Evolutionary conservation across 2,113 vertebrate species (phyloP).

Genomic region (Pipra filicauda): DNA sequence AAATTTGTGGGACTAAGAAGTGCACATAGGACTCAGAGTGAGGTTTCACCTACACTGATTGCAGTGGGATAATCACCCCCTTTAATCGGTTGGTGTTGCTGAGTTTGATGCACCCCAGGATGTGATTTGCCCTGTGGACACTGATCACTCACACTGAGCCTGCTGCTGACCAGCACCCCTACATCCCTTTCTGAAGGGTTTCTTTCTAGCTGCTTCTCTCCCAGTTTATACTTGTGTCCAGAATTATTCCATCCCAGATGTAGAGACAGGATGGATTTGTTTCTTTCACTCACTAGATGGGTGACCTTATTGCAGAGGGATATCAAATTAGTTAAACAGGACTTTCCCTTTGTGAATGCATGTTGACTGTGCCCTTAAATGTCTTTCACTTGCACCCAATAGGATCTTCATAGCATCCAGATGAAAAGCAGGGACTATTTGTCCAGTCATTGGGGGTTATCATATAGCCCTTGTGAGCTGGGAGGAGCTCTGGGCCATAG

Average conservation of each 20-base stretch:
- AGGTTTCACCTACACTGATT: background rate
- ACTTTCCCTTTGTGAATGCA: background rate
- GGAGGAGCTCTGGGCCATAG: background rate
- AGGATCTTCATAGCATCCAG: background rate
- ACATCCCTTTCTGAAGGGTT: background rate
- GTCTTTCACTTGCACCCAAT: background rate
- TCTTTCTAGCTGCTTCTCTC: background rate
- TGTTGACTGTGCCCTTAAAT: background rate
- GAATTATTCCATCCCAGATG: background rate
- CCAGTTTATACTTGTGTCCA: background rate
- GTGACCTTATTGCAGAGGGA: background rate
- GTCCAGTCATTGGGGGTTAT: background rate
- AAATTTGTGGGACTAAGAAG: background rate
- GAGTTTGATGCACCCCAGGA: background rate
- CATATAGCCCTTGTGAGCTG: background rate
- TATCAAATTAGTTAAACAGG: background rate
- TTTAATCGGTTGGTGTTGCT: accelerated
- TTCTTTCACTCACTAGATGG: background rate
- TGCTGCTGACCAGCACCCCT: background rate
- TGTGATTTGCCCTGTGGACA: background rate
- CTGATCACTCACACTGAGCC: background rate
- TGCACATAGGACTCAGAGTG: background rate
- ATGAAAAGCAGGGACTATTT: background rate
- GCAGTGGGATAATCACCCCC: background rate
- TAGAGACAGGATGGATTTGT: background rate